phyloP scores from a whole-genome alignment of 2,888 invertebrate species.

The Drosophila yooni region DNA sequence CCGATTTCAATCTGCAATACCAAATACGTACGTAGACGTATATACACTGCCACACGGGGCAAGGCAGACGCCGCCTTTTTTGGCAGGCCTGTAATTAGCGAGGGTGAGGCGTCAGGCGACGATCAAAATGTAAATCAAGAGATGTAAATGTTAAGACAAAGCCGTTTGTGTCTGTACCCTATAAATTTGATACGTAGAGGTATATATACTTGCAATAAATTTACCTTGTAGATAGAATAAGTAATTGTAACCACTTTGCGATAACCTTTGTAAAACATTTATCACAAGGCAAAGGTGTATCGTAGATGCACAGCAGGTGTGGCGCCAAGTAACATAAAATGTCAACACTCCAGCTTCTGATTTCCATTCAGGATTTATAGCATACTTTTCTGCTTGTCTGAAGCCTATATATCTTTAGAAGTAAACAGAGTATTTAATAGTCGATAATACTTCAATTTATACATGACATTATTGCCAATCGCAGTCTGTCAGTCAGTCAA shows the following conservation, averaged over 20 bases:
- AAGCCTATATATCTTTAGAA: background rate
- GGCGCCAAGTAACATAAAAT: background rate
- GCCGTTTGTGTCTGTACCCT: conserved; percentile 7
- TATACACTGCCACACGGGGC: conserved; percentile 51
- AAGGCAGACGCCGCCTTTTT: conserved; percentile 33
- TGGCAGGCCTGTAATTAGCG: conserved; percentile 52
- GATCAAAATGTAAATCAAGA: conserved; percentile 61
- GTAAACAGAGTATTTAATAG: conserved; percentile 5
- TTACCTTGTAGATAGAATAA: background rate
- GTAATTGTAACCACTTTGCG: background rate
- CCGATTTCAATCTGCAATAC: conserved; percentile 34
- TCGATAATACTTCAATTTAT: conserved; percentile 2
- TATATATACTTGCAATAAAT: background rate
- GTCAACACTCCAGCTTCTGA: background rate
- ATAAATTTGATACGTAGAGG: background rate
- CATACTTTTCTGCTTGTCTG: background rate
- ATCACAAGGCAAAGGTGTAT: background rate
- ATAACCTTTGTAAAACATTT: too few relatives aligned
- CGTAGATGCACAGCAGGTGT: background rate
- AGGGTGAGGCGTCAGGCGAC: conserved; percentile 17
- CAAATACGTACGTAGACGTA: conserved; percentile 23
- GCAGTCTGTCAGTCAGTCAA: conserved; percentile 22
- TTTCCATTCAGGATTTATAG: background rate
- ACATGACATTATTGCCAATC: conserved; percentile 47
- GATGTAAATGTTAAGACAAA: conserved; percentile 34